Conservation (phyloP, 2,113 vertebrate genomes). For the Prionailurus viverrinus region DNA sequence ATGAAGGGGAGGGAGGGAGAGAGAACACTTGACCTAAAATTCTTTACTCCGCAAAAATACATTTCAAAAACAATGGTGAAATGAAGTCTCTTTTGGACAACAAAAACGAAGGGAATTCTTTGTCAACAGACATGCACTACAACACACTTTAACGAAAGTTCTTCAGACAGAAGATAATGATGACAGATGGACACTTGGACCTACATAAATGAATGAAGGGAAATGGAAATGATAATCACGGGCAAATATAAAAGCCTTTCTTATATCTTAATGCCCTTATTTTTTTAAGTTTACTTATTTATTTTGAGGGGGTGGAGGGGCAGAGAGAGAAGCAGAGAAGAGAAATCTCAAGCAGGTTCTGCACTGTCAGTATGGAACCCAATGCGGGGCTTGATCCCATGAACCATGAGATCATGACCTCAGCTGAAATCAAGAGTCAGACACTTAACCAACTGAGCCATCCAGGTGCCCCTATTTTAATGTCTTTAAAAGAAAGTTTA, state of each 20-base stretch:
- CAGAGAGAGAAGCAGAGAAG: too few species aligned
- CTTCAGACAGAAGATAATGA: not conserved
- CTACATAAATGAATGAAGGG: not conserved
- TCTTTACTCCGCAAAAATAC: not conserved
- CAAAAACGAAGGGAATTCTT: not conserved
- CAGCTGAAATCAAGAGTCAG: too few species aligned
- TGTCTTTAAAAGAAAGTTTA: not conserved
- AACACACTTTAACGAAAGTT: not conserved
- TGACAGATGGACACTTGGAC: not conserved
- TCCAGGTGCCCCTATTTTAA: too few species aligned
- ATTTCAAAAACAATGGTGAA: not conserved
- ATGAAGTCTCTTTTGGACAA: not conserved
- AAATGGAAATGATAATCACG: not conserved
- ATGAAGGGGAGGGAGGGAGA: not conserved
- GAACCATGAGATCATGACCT: too few species aligned
- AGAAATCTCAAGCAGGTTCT: too few species aligned
- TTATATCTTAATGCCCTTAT: not conserved
- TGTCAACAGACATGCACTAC: not conserved
- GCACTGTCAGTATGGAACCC: too few species aligned
- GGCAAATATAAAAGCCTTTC: not conserved
- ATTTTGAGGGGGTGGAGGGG: too few species aligned
- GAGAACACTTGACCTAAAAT: not conserved
- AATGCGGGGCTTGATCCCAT: too few species aligned
- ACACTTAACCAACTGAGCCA: too few species aligned
- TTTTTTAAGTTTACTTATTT: too few species aligned